Evolutionary conservation across 2,113 vertebrate species (phyloP), one percentile per base, ranked within the genome.

Genomic region (Ophiodon elongatus): DNA sequence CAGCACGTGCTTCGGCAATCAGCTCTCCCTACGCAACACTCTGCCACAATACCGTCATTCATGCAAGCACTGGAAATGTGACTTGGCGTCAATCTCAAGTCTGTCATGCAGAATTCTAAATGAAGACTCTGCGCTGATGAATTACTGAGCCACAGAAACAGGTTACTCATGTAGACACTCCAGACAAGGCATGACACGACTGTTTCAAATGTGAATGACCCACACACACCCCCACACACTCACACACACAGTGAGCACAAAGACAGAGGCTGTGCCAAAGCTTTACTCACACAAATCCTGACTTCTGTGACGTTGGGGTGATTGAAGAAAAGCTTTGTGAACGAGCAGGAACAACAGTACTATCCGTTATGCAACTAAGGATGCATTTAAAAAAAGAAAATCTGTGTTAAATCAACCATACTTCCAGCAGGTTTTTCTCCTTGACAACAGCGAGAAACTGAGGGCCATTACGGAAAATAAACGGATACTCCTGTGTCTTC

Each of bases 41-140:
- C 39, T 4, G 63, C 72, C 65, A 94, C 92, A 93, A 94, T 87
- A 69, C 43, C 83, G 69, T 87, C 89, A 85, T 94, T 94, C 90
- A 94, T 72, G 71, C 35, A 10, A 60, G 73, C 13, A 77, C 75
- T 50, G 81, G 84, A 76, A 77, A 85, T 57, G 87, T 29, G 57
- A 65, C 82, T 87, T 75, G 66, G 80, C 87, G n/a, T 81, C 75
- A 65, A 41, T 57, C 85, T 82, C 82, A 66, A 79, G 78, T 87
- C 64, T 81, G 81, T 84, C 81, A 79, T 50, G 79, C 79, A 79
- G 80, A 84, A 87, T 88, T 65, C 73, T 80, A 82, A 89, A 86
- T 60, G 79, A 66, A 88, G 66, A 80, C 84, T 67, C 73, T 1
- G 14, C 23, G 13, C 69, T 72, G 81, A 89, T 77, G 71, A 82